Percentiles rank a stretch among this genome's conserved stretches.
phyloP scores from a whole-genome alignment of 2,113 vertebrate species.

The Barbus barbus region DNA sequence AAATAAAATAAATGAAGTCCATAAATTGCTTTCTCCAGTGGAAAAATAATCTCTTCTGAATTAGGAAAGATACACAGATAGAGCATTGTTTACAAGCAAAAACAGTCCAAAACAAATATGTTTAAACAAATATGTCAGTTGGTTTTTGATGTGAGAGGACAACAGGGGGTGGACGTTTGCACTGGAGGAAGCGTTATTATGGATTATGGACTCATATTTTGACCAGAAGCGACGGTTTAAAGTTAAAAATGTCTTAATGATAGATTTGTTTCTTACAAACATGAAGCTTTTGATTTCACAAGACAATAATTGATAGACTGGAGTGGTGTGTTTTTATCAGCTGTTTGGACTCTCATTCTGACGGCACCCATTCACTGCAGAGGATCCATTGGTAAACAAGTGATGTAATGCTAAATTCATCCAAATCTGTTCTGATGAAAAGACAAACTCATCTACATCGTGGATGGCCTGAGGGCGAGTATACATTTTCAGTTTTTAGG shows the following conservation, averaged over 20 bases:
- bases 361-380: not conserved
- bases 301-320: not conserved
- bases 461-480: not conserved
- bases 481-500: too few relatives aligned
- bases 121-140: too few relatives aligned
- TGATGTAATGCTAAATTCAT: not conserved
- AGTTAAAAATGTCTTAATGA: not conserved
- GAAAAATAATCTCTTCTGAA: not conserved
- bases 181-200: not conserved
- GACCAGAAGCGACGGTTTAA: not conserved
- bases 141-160: too few relatives aligned
- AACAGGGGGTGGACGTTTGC: not conserved
- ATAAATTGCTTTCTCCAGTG: not conserved
- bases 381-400: not conserved
- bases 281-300: not conserved
- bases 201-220: not conserved
- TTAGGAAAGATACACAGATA: too few relatives aligned
- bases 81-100: too few relatives aligned
- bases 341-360: not conserved
- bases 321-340: not conserved
- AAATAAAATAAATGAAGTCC: too few relatives aligned
- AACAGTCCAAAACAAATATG: too few relatives aligned
- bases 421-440: not conserved
- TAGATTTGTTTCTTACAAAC: not conserved
- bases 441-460: not conserved